Conservation (phyloP, 2,113 vertebrate genomes). For the Callaeas wilsoni region DNA sequence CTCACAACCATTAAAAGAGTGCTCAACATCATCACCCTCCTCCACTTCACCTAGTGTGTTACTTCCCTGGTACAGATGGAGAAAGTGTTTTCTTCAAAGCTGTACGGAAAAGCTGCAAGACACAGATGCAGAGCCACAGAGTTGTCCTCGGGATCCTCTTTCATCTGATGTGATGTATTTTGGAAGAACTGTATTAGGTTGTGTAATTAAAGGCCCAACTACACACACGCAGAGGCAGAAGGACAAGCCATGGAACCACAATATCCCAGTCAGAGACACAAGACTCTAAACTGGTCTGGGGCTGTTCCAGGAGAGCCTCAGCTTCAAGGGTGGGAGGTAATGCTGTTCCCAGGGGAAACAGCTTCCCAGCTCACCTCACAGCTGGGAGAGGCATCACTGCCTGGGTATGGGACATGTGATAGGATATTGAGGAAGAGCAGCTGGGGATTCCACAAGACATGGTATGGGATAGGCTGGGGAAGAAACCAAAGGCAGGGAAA, state of each 20-base stretch:
- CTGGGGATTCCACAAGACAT: not conserved
- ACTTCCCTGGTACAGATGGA: accelerated
- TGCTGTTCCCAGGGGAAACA: not conserved
- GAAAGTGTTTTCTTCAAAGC: not conserved
- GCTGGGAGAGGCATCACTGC: not conserved
- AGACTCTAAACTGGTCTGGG: not conserved
- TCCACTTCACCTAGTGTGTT: not conserved
- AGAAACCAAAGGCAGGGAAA: not conserved
- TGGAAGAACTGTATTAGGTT: not conserved
- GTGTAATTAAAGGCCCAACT: not conserved
- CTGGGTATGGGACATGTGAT: not conserved
- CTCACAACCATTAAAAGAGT: not conserved
- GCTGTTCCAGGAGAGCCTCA: not conserved
- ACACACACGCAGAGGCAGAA: not conserved
- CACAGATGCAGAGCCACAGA: not conserved
- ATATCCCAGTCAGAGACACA: not conserved
- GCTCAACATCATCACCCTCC: not conserved
- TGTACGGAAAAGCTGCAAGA: not conserved
- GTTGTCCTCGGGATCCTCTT: not conserved
- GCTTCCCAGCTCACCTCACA: not conserved
- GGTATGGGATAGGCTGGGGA: accelerated
- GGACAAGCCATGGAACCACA: accelerated
- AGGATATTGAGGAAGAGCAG: not conserved
- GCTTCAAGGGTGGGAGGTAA: not conserved
- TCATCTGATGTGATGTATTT: not conserved